phyloP scores from a whole-genome alignment of 2,888 invertebrate species.

The Rapana venosa region DNA sequence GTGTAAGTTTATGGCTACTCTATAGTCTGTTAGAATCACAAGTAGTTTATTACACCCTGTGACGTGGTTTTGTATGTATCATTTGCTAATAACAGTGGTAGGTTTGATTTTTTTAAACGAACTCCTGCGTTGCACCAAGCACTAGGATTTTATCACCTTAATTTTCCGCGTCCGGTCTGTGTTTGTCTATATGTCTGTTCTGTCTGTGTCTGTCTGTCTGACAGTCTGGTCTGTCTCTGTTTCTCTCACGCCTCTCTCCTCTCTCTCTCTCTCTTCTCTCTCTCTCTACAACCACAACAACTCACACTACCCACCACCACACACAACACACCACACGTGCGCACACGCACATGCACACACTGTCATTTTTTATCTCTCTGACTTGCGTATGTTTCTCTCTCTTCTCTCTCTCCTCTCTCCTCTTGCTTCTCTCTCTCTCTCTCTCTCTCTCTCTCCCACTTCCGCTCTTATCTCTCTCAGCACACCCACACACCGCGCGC shows the following conservation, averaged over 20 bases:
- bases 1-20: neutral
- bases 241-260: neutral
- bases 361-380: neutral
- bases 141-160: neutral
- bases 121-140: neutral
- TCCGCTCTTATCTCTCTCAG: no score
- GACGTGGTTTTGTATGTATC: neutral
- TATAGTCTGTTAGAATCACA: neutral
- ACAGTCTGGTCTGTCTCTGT: neutral
- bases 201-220: neutral
- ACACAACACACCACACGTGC: neutral
- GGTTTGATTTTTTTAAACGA: neutral
- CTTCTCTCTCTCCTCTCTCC: neutral
- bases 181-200: neutral
- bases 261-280: conserved; percentile 18
- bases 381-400: neutral
- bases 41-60: neutral
- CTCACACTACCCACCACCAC: neutral
- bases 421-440: neutral
- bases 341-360: neutral
- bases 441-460: neutral
- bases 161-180: neutral
- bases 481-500: no score
- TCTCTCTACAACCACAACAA: neutral
- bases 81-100: neutral